Conservation (phyloP, 2,888 invertebrate species). For the Drosophila colorata region DNA sequence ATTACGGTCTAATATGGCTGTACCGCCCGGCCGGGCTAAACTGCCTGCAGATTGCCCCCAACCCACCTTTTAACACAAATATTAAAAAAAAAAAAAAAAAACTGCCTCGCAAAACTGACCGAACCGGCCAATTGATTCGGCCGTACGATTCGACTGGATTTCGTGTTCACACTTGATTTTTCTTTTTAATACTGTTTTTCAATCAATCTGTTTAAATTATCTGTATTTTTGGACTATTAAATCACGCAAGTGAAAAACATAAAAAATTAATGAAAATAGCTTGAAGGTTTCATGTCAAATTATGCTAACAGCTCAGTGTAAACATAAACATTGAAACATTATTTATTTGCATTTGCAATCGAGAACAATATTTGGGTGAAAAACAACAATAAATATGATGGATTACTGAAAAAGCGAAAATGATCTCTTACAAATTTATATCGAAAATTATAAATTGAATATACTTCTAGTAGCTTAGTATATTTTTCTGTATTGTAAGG, state of each 20-base stretch:
- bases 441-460: too few species aligned
- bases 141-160: conserved; percentile 31
- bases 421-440: too few species aligned
- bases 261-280: conserved; percentile 13
- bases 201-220: conserved; percentile 24
- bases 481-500: too few species aligned
- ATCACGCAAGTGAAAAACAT: conserved; percentile 32
- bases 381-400: neutral
- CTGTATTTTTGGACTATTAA: conserved; percentile 27
- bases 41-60: conserved; percentile 12
- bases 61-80: neutral
- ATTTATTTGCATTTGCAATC: conserved; percentile 22
- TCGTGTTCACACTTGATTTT: conserved; percentile 27
- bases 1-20: conserved; percentile 52
- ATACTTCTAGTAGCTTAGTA: too few species aligned
- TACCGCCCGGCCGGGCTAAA: conserved; percentile 18
- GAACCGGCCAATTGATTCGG: conserved; percentile 43
- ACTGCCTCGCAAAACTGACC: conserved; percentile 25
- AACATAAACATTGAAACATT: conserved; percentile 40
- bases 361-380: conserved; percentile 1
- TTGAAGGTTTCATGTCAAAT: conserved; percentile 45
- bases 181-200: conserved; percentile 14
- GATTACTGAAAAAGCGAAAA: too few species aligned
- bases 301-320: conserved; percentile 39
- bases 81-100: conserved; percentile 1